Percentiles rank a stretch among this genome's conserved stretches.
Evolutionary conservation across 2,797 vertebrate genomes (phyloP).

Genomic region (Dendrocincla tyrannina): DNA sequence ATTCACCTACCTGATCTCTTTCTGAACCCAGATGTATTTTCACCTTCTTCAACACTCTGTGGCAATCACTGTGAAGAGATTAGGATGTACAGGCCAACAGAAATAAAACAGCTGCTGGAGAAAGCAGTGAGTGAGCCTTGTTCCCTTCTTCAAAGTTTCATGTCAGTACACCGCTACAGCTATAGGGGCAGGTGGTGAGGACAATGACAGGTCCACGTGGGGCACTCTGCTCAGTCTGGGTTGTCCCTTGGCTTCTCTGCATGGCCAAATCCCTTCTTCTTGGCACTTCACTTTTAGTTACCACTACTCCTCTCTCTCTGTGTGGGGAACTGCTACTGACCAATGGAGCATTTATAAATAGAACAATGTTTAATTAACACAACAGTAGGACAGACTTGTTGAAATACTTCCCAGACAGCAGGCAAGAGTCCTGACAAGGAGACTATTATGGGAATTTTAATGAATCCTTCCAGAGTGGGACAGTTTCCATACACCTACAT

Average conservation of each 20-base stretch:
- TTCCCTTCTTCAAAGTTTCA: neutral
- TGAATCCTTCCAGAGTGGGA: constrained; percentile 56
- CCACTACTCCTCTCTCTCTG: neutral
- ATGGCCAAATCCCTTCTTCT: neutral
- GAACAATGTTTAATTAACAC: constrained; percentile 73
- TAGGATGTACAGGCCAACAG: neutral
- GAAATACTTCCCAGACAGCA: constrained; percentile 71
- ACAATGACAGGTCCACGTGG: neutral
- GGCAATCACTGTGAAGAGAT: neutral
- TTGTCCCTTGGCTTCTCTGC: neutral
- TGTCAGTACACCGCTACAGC: neutral
- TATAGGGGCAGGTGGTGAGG: neutral
- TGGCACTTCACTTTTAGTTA: constrained; percentile 52
- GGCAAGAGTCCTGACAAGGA: constrained; percentile 64
- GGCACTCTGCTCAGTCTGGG: neutral
- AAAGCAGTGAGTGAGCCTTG: neutral
- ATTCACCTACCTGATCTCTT: neutral
- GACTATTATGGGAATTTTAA: constrained; percentile 65
- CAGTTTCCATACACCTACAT: constrained; percentile 51
- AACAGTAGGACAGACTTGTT: constrained; percentile 71
- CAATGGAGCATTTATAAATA: constrained; percentile 59
- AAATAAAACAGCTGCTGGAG: neutral
- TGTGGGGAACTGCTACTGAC: constrained; percentile 45
- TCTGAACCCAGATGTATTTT: neutral
- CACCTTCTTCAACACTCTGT: neutral